phyloP scores from a whole-genome alignment of 2,888 invertebrate species.

The Thymelicus lineola region DNA sequence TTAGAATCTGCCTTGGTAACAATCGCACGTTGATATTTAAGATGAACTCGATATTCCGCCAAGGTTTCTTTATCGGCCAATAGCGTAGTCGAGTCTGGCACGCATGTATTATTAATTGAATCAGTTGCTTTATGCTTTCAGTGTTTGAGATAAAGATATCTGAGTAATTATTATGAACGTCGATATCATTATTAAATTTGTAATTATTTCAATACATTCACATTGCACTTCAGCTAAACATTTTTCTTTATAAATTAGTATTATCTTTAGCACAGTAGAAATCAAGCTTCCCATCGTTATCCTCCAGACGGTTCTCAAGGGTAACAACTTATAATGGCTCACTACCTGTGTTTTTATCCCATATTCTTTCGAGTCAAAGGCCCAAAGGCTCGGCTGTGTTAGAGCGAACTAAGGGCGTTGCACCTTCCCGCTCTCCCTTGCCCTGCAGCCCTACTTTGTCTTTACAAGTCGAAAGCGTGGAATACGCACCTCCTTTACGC shows the following conservation, averaged over 20 bases:
- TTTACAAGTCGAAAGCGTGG: conserved; percentile 69
- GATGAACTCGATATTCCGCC: conserved; percentile 41
- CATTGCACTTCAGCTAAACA: neutral
- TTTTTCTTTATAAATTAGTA: neutral
- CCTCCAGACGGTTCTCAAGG: conserved; percentile 79
- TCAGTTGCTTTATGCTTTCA: conserved; percentile 38
- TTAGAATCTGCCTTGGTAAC: conserved; percentile 31
- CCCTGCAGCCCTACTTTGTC: conserved; percentile 83
- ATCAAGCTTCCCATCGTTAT: conserved; percentile 51
- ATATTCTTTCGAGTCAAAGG: conserved; percentile 75
- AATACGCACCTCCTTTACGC: conserved; percentile 67
- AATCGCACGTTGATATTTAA: conserved; percentile 30
- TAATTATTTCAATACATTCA: neutral
- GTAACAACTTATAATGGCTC: conserved; percentile 74
- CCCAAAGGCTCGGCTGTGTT: conserved; percentile 73
- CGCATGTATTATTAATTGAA: conserved; percentile 38
- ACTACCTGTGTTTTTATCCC: conserved; percentile 82
- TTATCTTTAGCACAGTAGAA: conserved; percentile 22
- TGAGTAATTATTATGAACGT: neutral
- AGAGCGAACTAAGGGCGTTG: conserved; percentile 79
- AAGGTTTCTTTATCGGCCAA: conserved; percentile 45
- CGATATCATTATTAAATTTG: no score
- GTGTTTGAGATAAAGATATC: conserved; percentile 42
- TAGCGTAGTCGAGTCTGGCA: conserved; percentile 32
- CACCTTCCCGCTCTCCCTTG: conserved; percentile 82